A percentile compares a stretch with the other conserved stretches of the same genome.
phyloP scores from a whole-genome alignment of 2,797 vertebrate genomes.

The Clamator glandarius region DNA sequence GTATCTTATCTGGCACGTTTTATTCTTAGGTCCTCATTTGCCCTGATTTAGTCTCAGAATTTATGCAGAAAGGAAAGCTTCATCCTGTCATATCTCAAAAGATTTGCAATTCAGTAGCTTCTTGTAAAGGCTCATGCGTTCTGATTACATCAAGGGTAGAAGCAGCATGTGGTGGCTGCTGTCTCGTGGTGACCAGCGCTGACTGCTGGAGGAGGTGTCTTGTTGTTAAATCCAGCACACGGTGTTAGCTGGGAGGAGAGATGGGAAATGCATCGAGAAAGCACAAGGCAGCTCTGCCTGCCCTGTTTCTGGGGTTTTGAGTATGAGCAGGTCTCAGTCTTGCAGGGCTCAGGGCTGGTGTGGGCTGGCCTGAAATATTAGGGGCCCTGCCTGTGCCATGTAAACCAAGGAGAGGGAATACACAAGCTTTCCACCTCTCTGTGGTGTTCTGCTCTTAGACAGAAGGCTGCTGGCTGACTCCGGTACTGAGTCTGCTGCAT shows the following conservation, averaged over 20 bases:
- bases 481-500: background rate
- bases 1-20: background rate
- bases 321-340: background rate
- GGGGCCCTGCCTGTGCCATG: background rate
- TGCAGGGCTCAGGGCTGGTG: background rate
- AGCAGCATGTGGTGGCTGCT: background rate
- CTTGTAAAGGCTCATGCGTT: background rate
- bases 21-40: background rate
- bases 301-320: background rate
- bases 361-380: background rate
- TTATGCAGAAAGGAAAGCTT: background rate
- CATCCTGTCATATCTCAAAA: background rate
- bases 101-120: background rate
- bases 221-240: background rate
- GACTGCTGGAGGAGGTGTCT: background rate
- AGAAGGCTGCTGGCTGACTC: background rate
- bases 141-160: background rate
- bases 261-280: rapidly evolving
- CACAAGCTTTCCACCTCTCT: rapidly evolving
- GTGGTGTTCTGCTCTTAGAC: background rate
- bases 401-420: background rate
- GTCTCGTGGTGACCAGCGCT: rapidly evolving
- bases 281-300: background rate
- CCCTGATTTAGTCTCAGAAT: background rate
- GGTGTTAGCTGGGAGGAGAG: background rate